These are phyloP conservation scores for Galerucella pusilla DNA, from an alignment of 2,888 invertebrate genomes.

Conservation along the genomic window DNA sequence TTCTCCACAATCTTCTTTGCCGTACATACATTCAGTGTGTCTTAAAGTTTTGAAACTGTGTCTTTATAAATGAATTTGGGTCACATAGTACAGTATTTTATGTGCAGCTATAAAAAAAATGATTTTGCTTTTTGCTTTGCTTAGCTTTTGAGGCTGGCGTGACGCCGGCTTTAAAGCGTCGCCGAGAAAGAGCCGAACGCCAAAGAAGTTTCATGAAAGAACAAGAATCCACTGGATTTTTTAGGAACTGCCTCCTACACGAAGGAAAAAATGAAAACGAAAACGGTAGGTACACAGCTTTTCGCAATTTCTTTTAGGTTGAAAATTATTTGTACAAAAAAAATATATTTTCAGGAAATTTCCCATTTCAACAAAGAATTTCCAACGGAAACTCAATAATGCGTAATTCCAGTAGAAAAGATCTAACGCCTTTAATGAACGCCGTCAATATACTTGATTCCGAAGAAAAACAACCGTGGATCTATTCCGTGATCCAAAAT, in stretches of 20 bases:
- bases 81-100: no score
- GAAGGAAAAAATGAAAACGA: conserved; percentile 57
- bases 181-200: conserved; percentile 85
- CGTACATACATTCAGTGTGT: neutral
- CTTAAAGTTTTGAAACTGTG: no score
- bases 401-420: conserved; percentile 65
- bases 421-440: conserved; percentile 69
- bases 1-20: no score
- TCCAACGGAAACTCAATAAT: conserved; percentile 70
- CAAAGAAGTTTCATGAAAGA: conserved; percentile 87
- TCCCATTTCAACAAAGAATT: conserved; percentile 71
- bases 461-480: conserved; percentile 66
- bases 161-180: conserved; percentile 81
- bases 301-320: neutral
- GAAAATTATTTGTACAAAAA: no score
- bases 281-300: conserved; percentile 56
- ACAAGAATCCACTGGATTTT: conserved; percentile 74
- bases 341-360: conserved; percentile 65
- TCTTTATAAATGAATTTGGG: neutral
- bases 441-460: conserved; percentile 70
- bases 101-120: no score
- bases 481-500: conserved; percentile 57
- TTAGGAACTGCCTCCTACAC: conserved; percentile 63
- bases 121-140: conserved; percentile 56
- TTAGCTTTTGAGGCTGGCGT: conserved; percentile 76